Percentiles rank a stretch among this genome's conserved stretches.
Conservation (phyloP, 2,888 invertebrate species). For the Folsomia manolachei region DNA sequence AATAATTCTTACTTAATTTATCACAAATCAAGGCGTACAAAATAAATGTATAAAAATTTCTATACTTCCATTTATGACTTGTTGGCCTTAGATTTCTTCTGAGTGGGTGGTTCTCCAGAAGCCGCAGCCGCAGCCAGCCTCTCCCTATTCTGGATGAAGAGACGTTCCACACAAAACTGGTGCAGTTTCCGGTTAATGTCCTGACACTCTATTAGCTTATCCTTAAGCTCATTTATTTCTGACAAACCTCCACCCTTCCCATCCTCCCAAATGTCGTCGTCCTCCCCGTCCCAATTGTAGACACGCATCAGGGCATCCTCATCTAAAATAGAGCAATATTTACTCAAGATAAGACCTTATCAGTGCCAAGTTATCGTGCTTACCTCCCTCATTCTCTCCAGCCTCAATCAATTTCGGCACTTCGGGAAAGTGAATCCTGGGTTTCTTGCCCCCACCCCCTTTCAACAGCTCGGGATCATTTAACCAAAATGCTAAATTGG, state of each 20-base stretch:
- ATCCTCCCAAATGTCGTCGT: constrained; percentile 7
- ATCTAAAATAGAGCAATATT: no score
- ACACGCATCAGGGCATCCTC: constrained; percentile 51
- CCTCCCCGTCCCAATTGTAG: constrained; percentile 37
- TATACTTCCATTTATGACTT: no score
- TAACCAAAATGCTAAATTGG: constrained; percentile 66
- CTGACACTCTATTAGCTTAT: constrained; percentile 42
- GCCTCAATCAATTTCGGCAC: constrained; percentile 64
- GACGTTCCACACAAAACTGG: constrained; percentile 44
- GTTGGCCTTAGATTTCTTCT: background rate
- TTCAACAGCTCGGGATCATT: constrained; percentile 63
- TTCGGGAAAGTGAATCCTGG: constrained; percentile 55
- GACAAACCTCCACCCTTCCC: no score
- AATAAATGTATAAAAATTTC: no score
- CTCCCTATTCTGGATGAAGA: no score
- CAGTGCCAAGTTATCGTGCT: no score
- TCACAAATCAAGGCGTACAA: no score
- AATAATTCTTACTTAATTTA: no score
- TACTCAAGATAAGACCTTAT: no score
- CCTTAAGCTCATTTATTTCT: constrained; percentile 44
- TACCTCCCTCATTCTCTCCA: constrained; percentile 59
- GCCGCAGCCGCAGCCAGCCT: no score
- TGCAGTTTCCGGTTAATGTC: constrained; percentile 44
- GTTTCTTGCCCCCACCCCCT: constrained; percentile 51
- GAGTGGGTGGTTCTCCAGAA: background rate